These are phyloP conservation scores for Pterobdella sp. DNA, from an alignment of 2,888 invertebrate genomes.

Conservation along the genomic window DNA sequence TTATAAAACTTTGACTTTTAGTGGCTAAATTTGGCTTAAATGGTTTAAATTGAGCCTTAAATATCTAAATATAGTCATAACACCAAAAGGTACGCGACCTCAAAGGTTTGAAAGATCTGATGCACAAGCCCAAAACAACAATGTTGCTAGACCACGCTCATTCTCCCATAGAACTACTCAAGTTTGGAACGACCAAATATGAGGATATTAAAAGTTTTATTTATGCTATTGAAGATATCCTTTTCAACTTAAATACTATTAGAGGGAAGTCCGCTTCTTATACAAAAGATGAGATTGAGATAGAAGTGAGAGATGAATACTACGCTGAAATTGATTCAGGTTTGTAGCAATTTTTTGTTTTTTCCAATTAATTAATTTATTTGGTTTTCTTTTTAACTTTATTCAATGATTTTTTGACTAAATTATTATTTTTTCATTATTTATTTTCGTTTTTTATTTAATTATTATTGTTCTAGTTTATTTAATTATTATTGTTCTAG, in stretches of 20 bases:
- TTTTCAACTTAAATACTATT: slow-evolving; percentile 53
- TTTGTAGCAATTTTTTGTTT: too few species aligned
- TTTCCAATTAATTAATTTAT: too few species aligned
- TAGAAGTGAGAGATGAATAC: slow-evolving; percentile 51
- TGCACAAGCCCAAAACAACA: slow-evolving; percentile 50
- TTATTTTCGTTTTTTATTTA: too few species aligned
- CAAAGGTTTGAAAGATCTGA: slow-evolving; percentile 44
- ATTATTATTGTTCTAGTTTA: too few species aligned
- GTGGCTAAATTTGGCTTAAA: too few species aligned
- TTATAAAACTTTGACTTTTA: too few species aligned
- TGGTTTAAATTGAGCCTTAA: too few species aligned
- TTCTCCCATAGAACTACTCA: slow-evolving; percentile 83
- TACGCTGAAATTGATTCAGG: slow-evolving; percentile 46
- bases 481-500: too few species aligned
- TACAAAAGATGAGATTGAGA: slow-evolving; percentile 50
- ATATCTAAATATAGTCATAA: too few species aligned
- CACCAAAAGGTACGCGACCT: slow-evolving; percentile 33
- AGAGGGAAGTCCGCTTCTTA: slow-evolving; percentile 48
- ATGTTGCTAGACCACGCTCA: slow-evolving; percentile 84
- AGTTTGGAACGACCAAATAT: slow-evolving; percentile 79
- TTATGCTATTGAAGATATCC: slow-evolving; percentile 79
- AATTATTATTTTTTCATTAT: too few species aligned
- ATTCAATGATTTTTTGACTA: too few species aligned
- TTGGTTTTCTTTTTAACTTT: too few species aligned
- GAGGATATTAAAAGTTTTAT: slow-evolving; percentile 88